Conservation (phyloP, 2,113 vertebrate species). For the Petaurus breviceps region DNA sequence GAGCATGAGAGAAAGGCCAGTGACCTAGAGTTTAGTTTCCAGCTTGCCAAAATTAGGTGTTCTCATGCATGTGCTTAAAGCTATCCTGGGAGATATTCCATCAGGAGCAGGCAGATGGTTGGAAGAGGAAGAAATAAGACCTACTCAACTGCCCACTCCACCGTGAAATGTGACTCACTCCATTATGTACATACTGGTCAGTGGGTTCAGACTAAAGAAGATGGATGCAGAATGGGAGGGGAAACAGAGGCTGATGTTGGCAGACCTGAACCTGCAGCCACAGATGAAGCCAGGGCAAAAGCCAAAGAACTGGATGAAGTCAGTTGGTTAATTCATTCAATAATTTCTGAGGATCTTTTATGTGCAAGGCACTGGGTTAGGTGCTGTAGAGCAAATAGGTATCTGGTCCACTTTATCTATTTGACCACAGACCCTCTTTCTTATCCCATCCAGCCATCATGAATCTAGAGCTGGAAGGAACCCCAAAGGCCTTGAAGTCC, state of each 20-base stretch:
- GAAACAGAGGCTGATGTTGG: background rate
- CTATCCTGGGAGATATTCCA: slow-evolving; percentile 20
- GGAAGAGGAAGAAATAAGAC: slow-evolving; percentile 40
- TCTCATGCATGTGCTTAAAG: slow-evolving; percentile 30
- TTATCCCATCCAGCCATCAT: background rate
- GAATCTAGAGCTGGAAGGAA: background rate
- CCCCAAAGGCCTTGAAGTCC: too few species aligned
- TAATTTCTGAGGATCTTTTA: background rate
- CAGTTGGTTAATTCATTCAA: background rate
- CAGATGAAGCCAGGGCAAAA: background rate
- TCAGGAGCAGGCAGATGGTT: slow-evolving; percentile 39
- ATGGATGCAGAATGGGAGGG: background rate
- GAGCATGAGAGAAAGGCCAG: background rate
- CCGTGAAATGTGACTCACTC: background rate
- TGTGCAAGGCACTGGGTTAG: background rate
- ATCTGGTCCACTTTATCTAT: background rate
- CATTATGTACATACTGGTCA: background rate
- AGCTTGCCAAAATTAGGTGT: background rate
- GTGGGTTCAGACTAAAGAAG: background rate
- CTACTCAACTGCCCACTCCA: slow-evolving; percentile 20
- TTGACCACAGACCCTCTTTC: background rate
- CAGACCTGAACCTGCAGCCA: background rate
- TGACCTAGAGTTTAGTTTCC: background rate
- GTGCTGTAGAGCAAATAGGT: background rate
- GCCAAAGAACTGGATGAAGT: background rate